These are phyloP conservation scores for Anoplopoma fimbria DNA, from an alignment of 2,113 vertebrate genomes.

Conservation along the genomic window DNA sequence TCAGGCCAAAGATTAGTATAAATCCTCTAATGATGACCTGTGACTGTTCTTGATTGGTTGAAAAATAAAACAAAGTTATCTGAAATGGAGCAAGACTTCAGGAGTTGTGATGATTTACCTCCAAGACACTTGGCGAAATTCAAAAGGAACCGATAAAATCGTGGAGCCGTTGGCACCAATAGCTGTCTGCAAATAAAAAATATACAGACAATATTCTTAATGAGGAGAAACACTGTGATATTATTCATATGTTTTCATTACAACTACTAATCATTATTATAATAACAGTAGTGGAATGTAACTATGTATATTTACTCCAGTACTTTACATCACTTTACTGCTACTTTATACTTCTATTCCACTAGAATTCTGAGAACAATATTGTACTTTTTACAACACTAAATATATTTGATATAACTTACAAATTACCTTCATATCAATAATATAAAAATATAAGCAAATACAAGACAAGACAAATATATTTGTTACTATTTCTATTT, in stretches of 20 bases:
- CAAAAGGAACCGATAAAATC: constrained; percentile 65
- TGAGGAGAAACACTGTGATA: not conserved
- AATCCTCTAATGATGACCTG: too few relatives aligned
- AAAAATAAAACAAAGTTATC: too few relatives aligned
- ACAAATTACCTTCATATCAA: too few relatives aligned
- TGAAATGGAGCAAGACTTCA: not conserved
- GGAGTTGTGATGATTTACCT: constrained; percentile 66
- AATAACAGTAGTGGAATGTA: not conserved
- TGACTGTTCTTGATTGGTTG: not conserved
- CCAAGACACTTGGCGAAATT: constrained; percentile 75
- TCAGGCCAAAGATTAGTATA: too few relatives aligned
- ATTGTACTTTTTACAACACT: too few relatives aligned
- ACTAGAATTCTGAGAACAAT: too few relatives aligned
- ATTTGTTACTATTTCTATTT: not conserved
- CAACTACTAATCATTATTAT: not conserved
- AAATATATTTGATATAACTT: too few relatives aligned
- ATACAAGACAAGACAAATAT: too few relatives aligned
- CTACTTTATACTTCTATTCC: too few relatives aligned
- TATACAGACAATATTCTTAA: not conserved
- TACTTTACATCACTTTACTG: too few relatives aligned
- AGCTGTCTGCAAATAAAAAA: constrained; percentile 62
- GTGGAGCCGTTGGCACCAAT: constrained; percentile 75
- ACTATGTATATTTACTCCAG: too few relatives aligned
- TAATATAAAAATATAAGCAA: too few relatives aligned
- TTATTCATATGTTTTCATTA: not conserved